phyloP scores from a whole-genome alignment of 2,113 vertebrate species.

The Aegithalos caudatus region DNA sequence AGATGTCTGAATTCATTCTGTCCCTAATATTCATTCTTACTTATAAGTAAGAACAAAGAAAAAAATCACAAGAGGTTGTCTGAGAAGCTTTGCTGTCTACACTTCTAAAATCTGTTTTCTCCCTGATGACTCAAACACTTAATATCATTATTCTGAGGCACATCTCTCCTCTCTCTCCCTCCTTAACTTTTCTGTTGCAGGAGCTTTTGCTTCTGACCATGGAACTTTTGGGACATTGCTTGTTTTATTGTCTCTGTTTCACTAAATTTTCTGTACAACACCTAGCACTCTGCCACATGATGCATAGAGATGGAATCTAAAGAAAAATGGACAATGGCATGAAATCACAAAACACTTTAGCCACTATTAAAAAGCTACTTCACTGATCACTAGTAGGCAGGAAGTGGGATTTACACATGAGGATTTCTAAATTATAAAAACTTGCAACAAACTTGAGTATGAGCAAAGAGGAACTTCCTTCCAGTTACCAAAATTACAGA shows the following conservation, averaged over 20 bases:
- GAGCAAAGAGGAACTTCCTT: slow-evolving; percentile 10
- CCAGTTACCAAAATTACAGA: background rate
- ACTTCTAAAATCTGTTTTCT: background rate
- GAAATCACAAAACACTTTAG: background rate
- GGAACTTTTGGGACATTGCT: background rate
- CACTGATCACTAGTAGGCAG: background rate
- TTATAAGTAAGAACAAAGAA: background rate
- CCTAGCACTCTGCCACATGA: background rate
- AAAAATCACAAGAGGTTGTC: background rate
- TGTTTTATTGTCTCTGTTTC: background rate
- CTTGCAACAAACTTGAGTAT: background rate
- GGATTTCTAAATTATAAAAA: slow-evolving; percentile 3
- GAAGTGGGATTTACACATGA: background rate
- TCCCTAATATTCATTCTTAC: background rate
- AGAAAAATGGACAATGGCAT: background rate
- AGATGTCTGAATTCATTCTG: background rate
- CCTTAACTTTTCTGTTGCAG: background rate
- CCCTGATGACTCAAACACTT: background rate
- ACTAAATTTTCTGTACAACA: background rate
- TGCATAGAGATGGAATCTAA: background rate
- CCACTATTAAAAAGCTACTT: background rate
- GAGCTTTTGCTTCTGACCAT: background rate
- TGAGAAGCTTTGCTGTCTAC: background rate
- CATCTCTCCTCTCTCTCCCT: background rate
- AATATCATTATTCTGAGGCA: background rate